Conservation (phyloP, 2,888 invertebrate genomes). For the Encarsia formosa region DNA sequence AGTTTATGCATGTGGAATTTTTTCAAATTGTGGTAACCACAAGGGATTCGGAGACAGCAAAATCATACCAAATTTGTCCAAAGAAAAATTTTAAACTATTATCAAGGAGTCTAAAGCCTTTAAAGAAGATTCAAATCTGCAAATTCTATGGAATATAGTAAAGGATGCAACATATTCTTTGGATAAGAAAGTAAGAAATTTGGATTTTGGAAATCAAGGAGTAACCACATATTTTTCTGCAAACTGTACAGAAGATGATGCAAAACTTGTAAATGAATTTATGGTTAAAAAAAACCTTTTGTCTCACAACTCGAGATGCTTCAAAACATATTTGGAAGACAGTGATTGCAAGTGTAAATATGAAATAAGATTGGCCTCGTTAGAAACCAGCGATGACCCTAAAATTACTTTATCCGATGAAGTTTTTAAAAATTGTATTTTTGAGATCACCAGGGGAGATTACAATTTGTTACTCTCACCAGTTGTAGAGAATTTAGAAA, state of each 20-base stretch:
- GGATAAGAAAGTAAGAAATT: slow-evolving; percentile 65
- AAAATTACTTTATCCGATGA: slow-evolving; percentile 62
- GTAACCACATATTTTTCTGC: slow-evolving; percentile 89
- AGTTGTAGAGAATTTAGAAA: slow-evolving; percentile 65
- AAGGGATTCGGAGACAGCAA: slow-evolving; percentile 95
- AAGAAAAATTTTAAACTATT: slow-evolving; percentile 68
- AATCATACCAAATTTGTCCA: slow-evolving; percentile 79
- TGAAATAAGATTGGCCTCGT: slow-evolving; percentile 72
- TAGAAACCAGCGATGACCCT: slow-evolving; percentile 56
- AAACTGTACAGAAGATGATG: slow-evolving; percentile 79
- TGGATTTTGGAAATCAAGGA: slow-evolving; percentile 76
- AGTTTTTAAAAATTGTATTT: slow-evolving; percentile 63
- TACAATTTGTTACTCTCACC: slow-evolving; percentile 70
- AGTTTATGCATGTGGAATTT: slow-evolving; percentile 80
- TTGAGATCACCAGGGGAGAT: slow-evolving; percentile 76
- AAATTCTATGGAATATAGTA: slow-evolving; percentile 61
- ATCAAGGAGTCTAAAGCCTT: slow-evolving; percentile 68
- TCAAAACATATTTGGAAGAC: slow-evolving; percentile 63
- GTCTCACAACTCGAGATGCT: slow-evolving; percentile 83
- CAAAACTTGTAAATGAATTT: slow-evolving; percentile 73
- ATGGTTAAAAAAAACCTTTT: slow-evolving; percentile 75
- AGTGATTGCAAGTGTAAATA: slow-evolving; percentile 49
- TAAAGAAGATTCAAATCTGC: slow-evolving; percentile 58
- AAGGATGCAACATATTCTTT: slow-evolving; percentile 66
- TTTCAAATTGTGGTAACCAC: slow-evolving; percentile 88